phyloP scores from a whole-genome alignment of 37 sponge, comb jelly and placozoan species.

The Beroe ovata region DNA sequence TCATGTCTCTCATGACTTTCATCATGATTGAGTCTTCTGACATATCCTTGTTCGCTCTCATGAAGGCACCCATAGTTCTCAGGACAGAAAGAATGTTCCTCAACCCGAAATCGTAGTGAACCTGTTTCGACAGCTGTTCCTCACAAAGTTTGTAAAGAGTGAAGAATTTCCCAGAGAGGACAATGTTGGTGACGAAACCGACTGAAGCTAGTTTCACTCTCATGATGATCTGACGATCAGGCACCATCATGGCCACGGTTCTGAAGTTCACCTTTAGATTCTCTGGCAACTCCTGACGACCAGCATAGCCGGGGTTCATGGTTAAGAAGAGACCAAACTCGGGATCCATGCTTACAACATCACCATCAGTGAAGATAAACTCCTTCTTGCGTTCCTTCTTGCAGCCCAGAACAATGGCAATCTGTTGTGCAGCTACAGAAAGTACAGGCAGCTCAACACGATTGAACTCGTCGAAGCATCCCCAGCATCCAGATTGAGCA shows the following conservation, averaged over 20 bases:
- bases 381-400: slow-evolving; percentile 95
- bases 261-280: slow-evolving; percentile 98
- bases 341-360: slow-evolving; percentile 84
- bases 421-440: slow-evolving; percentile 99
- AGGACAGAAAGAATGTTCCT: slow-evolving; percentile 97
- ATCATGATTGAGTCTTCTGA: slow-evolving; percentile 91
- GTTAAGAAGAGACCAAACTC: slow-evolving; percentile 99
- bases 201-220: slow-evolving; percentile 96
- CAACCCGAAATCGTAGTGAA: slow-evolving; percentile 99
- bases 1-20: slow-evolving; percentile 99
- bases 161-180: slow-evolving; percentile 93
- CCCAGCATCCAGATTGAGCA: slow-evolving; percentile 98
- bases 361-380: slow-evolving; percentile 98
- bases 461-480: slow-evolving; percentile 99
- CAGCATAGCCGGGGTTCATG: slow-evolving; percentile 99
- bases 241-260: slow-evolving; percentile 99
- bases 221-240: slow-evolving; percentile 97
- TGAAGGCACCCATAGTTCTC: slow-evolving; percentile 93
- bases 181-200: slow-evolving; percentile 94
- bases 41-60: slow-evolving; percentile 85
- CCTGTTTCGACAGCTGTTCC: slow-evolving; percentile 99
- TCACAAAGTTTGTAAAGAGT: slow-evolving; percentile 99
- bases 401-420: slow-evolving; percentile 88
- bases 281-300: slow-evolving; percentile 95
- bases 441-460: slow-evolving; percentile 97